Conservation (phyloP, 2,888 invertebrate genomes). For the Xanthorhoe spadicearia region DNA sequence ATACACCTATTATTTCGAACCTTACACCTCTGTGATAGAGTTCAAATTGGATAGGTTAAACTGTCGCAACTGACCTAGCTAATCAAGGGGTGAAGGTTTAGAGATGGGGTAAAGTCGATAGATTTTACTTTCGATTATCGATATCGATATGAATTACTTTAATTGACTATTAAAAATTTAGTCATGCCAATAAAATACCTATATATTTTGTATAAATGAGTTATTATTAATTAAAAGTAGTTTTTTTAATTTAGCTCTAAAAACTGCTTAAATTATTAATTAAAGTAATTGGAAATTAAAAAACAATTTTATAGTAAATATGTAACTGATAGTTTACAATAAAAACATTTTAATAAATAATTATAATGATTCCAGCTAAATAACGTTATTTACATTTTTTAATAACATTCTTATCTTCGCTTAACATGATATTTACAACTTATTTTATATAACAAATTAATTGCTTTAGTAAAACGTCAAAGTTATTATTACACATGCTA, state of each 20-base stretch:
- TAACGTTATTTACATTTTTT: background rate
- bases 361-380: too few species aligned
- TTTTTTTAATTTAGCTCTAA: too few species aligned
- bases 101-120: conserved; percentile 49
- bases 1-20: conserved; percentile 35
- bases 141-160: conserved; percentile 16
- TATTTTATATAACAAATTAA: conserved; percentile 41
- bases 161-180: too few species aligned
- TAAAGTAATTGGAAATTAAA: too few species aligned
- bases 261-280: too few species aligned
- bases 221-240: too few species aligned
- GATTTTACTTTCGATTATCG: conserved; percentile 2
- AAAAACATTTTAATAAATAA: too few species aligned
- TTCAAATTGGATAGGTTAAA: conserved; percentile 69
- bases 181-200: too few species aligned
- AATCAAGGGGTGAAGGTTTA: conserved; percentile 68
- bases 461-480: conserved; percentile 24
- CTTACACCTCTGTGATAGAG: conserved; percentile 38
- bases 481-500: conserved; percentile 32
- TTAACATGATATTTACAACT: conserved; percentile 13
- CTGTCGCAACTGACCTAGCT: conserved; percentile 72
- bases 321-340: too few species aligned
- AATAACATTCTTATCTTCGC: background rate
- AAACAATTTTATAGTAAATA: too few species aligned
- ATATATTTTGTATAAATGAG: too few species aligned